These are phyloP conservation scores for Chunga burmeisteri DNA, from an alignment of 2,113 vertebrate species.

Conservation along the genomic window DNA sequence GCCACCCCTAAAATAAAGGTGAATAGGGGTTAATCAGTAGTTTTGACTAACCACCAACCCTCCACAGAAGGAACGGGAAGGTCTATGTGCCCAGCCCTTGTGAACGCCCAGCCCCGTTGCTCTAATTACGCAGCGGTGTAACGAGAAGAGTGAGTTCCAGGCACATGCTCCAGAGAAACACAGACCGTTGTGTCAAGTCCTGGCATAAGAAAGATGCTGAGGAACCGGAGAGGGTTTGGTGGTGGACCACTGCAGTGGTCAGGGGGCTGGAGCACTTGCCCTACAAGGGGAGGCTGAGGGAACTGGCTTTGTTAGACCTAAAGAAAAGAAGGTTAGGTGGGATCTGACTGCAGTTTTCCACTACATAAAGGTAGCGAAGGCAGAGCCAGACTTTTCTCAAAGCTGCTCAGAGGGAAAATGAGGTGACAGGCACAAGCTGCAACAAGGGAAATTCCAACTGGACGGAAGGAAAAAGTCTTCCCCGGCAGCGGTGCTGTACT, in stretches of 20 bases:
- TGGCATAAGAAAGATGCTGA: not conserved
- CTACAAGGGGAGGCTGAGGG: accelerated
- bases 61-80: not conserved
- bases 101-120: accelerated
- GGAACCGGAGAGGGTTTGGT: not conserved
- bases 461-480: not conserved
- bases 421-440: not conserved
- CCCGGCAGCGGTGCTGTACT: not conserved
- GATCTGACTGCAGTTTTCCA: not conserved
- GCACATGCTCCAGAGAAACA: not conserved
- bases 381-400: not conserved
- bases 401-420: not conserved
- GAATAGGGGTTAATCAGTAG: not conserved
- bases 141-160: not conserved
- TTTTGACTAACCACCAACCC: not conserved
- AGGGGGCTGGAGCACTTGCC: not conserved
- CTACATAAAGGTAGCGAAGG: not conserved
- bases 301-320: not conserved
- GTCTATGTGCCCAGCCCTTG: not conserved
- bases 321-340: not conserved
- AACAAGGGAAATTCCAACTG: not conserved
- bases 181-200: not conserved
- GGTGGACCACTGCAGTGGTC: not conserved
- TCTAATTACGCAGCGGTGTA: accelerated
- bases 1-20: not conserved